Evolutionary conservation across 1,140 invertebrate genomes (phyloP).

Genomic region (Mercenaria mercenaria): DNA sequence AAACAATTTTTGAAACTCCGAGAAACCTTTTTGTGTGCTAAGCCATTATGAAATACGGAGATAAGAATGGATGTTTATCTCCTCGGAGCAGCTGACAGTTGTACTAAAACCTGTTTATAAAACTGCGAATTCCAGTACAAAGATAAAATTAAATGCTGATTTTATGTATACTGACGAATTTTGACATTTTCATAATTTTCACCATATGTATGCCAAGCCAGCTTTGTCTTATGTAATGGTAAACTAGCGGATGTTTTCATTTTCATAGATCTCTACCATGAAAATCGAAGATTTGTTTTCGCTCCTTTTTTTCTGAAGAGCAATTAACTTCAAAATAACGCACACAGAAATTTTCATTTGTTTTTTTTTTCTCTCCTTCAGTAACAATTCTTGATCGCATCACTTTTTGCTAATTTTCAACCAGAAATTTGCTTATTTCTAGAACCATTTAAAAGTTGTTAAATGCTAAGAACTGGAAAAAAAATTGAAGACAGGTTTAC

Average conservation of each 20-base stretch:
- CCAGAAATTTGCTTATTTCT: background rate
- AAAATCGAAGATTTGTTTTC: constrained; percentile 34
- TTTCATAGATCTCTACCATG: background rate
- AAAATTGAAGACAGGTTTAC: background rate
- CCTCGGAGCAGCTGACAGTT: constrained; percentile 45
- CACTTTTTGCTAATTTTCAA: background rate
- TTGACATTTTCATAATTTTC: constrained; percentile 67
- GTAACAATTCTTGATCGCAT: background rate
- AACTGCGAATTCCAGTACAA: constrained; percentile 14
- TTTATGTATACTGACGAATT: constrained; percentile 61
- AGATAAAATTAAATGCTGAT: constrained; percentile 66
- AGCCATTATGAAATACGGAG: constrained; percentile 51
- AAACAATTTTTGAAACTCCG: background rate
- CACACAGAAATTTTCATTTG: background rate
- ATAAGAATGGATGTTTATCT: constrained; percentile 62
- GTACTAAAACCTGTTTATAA: constrained; percentile 61
- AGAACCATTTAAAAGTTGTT: background rate
- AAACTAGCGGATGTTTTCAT: constrained; percentile 52
- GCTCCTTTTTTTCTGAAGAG: background rate
- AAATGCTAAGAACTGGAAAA: background rate
- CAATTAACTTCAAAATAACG: background rate
- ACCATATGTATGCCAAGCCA: constrained; percentile 35
- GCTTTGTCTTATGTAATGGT: constrained; percentile 54
- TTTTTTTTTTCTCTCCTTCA: background rate
- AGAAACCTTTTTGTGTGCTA: constrained; percentile 2